phyloP scores from a whole-genome alignment of 2,888 invertebrate species.

The Drosophila dives region DNA sequence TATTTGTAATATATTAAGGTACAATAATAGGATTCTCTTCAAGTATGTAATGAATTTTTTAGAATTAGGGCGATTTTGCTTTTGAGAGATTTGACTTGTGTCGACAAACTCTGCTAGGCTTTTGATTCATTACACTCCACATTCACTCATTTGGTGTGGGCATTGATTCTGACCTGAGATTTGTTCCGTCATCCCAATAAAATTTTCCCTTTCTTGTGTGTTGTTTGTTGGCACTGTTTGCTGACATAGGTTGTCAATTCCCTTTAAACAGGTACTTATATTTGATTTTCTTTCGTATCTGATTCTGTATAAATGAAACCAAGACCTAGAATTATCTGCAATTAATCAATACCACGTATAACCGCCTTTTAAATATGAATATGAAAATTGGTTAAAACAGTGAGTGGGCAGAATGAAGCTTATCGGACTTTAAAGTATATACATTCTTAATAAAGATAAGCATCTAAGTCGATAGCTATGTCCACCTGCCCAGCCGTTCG shows the following conservation, averaged over 20 bases:
- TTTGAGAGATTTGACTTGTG: background rate
- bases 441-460: background rate
- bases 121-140: conserved; percentile 13
- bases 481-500: background rate
- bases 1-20: background rate
- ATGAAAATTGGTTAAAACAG: background rate
- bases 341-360: background rate
- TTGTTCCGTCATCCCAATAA: conserved; percentile 55
- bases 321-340: background rate
- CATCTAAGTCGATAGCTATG: too few species aligned
- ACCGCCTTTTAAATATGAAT: background rate
- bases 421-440: background rate
- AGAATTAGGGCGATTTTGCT: background rate
- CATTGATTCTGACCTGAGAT: conserved; percentile 34
- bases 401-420: background rate
- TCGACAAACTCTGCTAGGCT: conserved; percentile 7
- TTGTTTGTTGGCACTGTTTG: conserved; percentile 23
- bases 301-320: background rate
- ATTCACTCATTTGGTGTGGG: conserved; percentile 35
- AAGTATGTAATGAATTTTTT: too few species aligned
- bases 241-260: conserved; percentile 20
- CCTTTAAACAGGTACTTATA: background rate
- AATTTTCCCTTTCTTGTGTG: conserved; percentile 52
- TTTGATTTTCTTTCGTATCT: background rate
- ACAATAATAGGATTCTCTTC: background rate